These are phyloP conservation scores for Rotaria socialis DNA, from an alignment of 2,888 invertebrate genomes.

Conservation along the genomic window DNA sequence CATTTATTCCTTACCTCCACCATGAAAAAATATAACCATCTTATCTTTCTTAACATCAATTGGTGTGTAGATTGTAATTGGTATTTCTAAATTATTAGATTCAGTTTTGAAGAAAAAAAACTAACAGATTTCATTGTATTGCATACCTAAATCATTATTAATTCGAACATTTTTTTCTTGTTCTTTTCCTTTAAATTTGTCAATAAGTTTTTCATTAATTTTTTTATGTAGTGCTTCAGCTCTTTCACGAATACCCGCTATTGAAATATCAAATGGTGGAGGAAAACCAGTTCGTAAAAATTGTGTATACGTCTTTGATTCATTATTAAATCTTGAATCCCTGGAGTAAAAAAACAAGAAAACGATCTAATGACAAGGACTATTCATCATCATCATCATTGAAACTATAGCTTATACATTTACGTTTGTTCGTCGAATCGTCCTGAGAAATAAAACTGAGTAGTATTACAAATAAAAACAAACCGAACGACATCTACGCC, in stretches of 20 bases:
- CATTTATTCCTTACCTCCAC: background rate
- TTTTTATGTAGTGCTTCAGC: background rate
- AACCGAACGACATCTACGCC: background rate
- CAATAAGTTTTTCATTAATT: background rate
- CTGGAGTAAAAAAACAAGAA: background rate
- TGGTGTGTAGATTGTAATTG: conserved; percentile 22
- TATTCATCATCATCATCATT: conserved; percentile 20
- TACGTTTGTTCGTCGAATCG: background rate
- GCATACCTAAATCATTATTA: background rate
- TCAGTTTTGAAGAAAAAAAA: background rate
- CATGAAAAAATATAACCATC: conserved; percentile 28
- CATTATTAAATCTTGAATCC: background rate
- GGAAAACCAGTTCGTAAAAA: background rate
- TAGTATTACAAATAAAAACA: background rate
- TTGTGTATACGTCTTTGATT: background rate
- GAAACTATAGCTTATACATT: background rate
- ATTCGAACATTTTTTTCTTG: background rate
- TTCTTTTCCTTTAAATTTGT: background rate
- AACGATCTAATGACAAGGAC: background rate
- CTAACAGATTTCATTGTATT: no score
- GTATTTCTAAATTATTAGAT: background rate
- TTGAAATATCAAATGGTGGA: background rate
- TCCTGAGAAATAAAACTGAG: background rate
- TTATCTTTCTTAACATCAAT: background rate
- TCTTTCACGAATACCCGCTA: background rate